A percentile compares a stretch with the other conserved stretches of the same genome.
These are phyloP conservation scores for Ranitomeya variabilis DNA, from an alignment of 2,113 vertebrate species.

Conservation along the genomic window DNA sequence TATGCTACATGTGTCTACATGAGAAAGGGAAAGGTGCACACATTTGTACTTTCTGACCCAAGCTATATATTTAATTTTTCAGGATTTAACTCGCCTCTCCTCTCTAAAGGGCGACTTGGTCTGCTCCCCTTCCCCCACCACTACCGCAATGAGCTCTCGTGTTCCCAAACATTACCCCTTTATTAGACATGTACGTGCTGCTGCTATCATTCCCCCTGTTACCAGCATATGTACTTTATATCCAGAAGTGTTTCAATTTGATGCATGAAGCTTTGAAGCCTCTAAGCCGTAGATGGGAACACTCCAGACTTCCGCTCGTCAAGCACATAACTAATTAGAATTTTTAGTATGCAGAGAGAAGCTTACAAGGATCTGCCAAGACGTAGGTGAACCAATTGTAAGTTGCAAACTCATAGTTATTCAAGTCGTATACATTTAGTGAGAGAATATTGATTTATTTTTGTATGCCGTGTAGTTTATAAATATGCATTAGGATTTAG, in stretches of 20 bases:
- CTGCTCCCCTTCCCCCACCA: not conserved
- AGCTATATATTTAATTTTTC: too few species aligned
- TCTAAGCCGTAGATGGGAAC: not conserved
- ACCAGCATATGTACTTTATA: not conserved
- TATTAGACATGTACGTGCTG: not conserved
- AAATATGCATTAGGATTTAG: slow-evolving; percentile 76
- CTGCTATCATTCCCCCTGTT: not conserved
- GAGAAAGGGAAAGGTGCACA: too few species aligned
- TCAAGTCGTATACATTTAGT: slow-evolving; percentile 57
- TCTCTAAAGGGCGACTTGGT: not conserved
- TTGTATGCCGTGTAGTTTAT: slow-evolving; percentile 67
- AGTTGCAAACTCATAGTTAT: slow-evolving; percentile 59
- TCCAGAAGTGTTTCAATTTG: not conserved
- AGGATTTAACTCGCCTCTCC: too few species aligned
- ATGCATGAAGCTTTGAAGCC: not conserved
- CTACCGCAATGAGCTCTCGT: not conserved
- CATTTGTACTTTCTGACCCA: too few species aligned
- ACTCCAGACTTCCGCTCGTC: slow-evolving; percentile 1
- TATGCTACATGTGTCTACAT: too few species aligned
- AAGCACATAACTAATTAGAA: slow-evolving; percentile 10
- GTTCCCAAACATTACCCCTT: not conserved
- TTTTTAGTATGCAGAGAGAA: not conserved
- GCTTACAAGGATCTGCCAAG: slow-evolving; percentile 37
- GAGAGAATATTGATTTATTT: slow-evolving; percentile 72
- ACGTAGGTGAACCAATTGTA: slow-evolving; percentile 42